phyloP scores from a whole-genome alignment of 2,113 vertebrate species.

The Ahaetulla prasina region DNA sequence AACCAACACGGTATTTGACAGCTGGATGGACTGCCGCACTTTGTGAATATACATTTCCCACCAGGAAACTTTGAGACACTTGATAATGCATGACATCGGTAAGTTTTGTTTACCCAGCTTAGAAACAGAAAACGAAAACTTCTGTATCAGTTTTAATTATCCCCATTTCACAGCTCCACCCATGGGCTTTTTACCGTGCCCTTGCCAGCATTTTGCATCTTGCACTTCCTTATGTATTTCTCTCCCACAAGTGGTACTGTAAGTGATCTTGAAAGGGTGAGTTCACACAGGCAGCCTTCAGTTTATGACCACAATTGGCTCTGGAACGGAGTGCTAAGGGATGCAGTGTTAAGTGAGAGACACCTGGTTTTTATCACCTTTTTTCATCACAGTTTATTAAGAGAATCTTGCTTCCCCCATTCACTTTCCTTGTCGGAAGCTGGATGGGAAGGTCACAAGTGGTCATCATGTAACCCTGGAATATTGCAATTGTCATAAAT shows the following conservation, averaged over 20 bases:
- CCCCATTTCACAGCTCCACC: neutral
- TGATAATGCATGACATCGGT: neutral
- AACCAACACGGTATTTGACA: neutral
- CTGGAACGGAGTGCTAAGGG: no score
- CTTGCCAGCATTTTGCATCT: neutral
- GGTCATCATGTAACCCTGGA: neutral
- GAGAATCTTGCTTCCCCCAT: no score
- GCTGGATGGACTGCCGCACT: neutral
- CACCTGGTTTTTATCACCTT: no score
- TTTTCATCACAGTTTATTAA: no score
- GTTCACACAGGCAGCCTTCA: neutral
- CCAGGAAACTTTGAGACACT: neutral
- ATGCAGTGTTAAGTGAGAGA: no score
- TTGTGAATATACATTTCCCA: neutral
- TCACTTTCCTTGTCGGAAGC: neutral
- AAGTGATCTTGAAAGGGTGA: neutral
- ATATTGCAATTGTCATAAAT: neutral
- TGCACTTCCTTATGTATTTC: neutral
- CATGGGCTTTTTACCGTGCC: no score
- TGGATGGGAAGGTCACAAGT: neutral
- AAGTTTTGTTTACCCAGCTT: neutral
- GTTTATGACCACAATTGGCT: no score
- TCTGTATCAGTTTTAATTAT: neutral
- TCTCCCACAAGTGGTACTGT: neutral
- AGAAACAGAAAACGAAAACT: neutral